These are phyloP conservation scores for Eilema griseolum DNA, from an alignment of 2,888 invertebrate genomes.

Conservation along the genomic window DNA sequence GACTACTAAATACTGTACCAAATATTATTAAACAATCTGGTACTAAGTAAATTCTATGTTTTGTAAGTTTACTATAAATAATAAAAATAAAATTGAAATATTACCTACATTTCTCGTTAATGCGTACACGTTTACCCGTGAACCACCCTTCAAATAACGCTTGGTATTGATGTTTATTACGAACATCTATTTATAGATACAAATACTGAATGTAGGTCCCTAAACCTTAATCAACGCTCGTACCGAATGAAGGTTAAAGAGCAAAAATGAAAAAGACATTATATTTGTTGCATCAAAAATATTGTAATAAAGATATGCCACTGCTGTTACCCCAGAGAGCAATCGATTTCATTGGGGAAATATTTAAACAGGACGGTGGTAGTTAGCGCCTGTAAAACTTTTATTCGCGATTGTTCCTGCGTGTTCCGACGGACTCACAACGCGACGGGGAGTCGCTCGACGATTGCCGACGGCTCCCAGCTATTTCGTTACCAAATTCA, in stretches of 20 bases:
- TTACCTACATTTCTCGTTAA: background rate
- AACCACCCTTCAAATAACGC: background rate
- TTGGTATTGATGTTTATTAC: background rate
- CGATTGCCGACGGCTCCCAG: constrained; percentile 38
- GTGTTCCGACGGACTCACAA: constrained; percentile 13
- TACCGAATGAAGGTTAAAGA: constrained; percentile 21
- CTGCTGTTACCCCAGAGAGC: constrained; percentile 24
- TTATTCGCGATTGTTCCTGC: constrained; percentile 42
- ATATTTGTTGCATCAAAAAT: background rate
- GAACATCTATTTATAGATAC: background rate
- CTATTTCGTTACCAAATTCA: constrained; percentile 58
- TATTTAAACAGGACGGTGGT: constrained; percentile 47
- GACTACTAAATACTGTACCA: too few relatives aligned
- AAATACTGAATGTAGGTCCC: constrained; percentile 20
- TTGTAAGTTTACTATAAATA: too few relatives aligned
- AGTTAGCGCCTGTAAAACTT: constrained; percentile 47
- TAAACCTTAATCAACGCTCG: constrained; percentile 17
- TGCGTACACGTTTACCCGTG: background rate
- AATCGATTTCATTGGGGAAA: constrained; percentile 58
- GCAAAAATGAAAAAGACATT: background rate
- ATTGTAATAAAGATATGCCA: background rate
- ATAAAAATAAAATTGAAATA: too few relatives aligned
- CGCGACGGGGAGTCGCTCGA: constrained; percentile 25
- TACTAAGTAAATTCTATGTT: too few relatives aligned
- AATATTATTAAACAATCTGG: too few relatives aligned